Evolutionary conservation across 92 coral and sea anemone species (phyloP), one percentile per base, ranked within the genome.

Genomic region (Palythoa caribaeorum): DNA sequence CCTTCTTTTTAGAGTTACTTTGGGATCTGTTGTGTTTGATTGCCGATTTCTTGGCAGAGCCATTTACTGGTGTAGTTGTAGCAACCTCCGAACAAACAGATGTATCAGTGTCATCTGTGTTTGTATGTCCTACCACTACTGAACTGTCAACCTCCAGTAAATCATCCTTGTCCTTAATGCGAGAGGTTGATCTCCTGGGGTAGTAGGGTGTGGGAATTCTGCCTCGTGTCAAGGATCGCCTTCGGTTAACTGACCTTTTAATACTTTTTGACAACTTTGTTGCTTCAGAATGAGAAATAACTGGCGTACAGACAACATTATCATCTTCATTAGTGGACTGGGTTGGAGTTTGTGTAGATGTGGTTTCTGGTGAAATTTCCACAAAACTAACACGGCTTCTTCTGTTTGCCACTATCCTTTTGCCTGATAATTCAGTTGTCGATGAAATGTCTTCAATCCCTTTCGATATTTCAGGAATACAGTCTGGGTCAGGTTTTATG

Each of bases 161-260:
- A 12, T 50, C 39, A 5, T 66, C 78, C n/a, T 68, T 81, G 44
- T 65, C 55, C 57, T 44, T 59, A 75, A 77, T 62, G 59, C 89
- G 74, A 20, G 83, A 74, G 17, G 72, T 20, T 35, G 83, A 55
- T 51, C 44, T 76, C 6, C 73, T 71, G 1, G 85, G 73, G 71
- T 87, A 83, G 38, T 87, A 87, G 2, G 90, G 90, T 10, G 90
- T 87, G n/a, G 50, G 84, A 20, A 87, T 77, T 57, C 86, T 57
- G 55, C 76, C 38, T 36, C 84, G 83, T 35, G 74, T 81, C 37
- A 79, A 77, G 5, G 90, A 87, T 38, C 86, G 87, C 76, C 86
- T 65, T 66, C 86, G 75, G 52, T 60, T 60, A 20, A 87, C 71
- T 1, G 89, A 79, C 54, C 84, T 57, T 74, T 72, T 69, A 21